phyloP scores from a whole-genome alignment of 2,888 invertebrate species.

The Drosophila percnosoma region DNA sequence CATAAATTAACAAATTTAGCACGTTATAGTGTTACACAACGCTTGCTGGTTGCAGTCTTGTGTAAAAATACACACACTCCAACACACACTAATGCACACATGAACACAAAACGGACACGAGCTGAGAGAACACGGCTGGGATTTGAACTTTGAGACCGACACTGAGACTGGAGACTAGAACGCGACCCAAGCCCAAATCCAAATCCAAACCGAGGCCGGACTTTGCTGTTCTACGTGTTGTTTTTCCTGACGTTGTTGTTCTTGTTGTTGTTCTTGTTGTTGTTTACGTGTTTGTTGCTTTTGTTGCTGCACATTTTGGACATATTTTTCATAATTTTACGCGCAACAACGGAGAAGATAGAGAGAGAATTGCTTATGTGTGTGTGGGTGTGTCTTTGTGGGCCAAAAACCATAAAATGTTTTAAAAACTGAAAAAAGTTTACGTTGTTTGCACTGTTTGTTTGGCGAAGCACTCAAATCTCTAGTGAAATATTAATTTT shows the following conservation, averaged over 20 bases:
- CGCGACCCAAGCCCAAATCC: conserved; percentile 6
- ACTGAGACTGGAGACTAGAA: conserved; percentile 16
- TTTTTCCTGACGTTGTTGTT: conserved; percentile 19
- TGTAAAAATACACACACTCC: conserved; percentile 25
- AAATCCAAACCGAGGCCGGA: conserved; percentile 30
- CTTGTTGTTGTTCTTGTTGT: conserved; percentile 38
- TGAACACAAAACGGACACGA: neutral
- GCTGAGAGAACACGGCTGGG: conserved; percentile 30
- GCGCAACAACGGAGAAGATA: conserved; percentile 33
- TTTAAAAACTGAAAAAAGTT: conserved; percentile 52
- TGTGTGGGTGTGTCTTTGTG: conserved; percentile 12
- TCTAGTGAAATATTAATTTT: conserved; percentile 77
- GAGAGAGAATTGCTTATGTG: conserved; percentile 26
- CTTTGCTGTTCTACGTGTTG: conserved; percentile 33
- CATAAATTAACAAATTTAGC: conserved; percentile 77
- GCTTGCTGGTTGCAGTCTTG: conserved; percentile 40
- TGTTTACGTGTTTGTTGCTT: conserved; percentile 20
- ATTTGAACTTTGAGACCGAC: conserved; percentile 40
- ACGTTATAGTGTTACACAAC: conserved; percentile 62
- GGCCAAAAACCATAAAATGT: conserved; percentile 41
- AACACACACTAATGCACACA: conserved; percentile 3
- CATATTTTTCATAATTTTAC: conserved; percentile 77
- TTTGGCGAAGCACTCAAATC: conserved; percentile 62
- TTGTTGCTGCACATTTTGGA: conserved; percentile 55
- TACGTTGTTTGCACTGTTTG: conserved; percentile 31